Conservation (phyloP, 2,888 invertebrate genomes). For the Pomacea canaliculata region DNA sequence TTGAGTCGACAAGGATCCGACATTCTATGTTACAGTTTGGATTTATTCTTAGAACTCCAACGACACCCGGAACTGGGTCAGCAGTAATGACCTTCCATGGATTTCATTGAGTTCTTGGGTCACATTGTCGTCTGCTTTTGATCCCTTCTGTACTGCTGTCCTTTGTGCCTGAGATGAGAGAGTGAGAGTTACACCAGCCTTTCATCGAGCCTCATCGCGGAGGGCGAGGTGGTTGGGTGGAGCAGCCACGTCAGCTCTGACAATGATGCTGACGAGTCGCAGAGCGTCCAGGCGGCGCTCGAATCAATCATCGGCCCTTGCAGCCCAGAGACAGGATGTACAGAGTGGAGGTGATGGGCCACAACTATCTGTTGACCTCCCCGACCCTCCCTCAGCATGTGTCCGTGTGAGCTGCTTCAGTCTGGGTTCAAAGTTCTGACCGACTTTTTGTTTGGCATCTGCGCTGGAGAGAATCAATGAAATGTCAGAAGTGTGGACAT, state of each 20-base stretch:
- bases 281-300: slow-evolving; percentile 11
- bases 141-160: not conserved
- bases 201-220: slow-evolving; percentile 31
- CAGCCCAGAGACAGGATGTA: not conserved
- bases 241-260: slow-evolving; percentile 8
- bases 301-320: slow-evolving; percentile 24
- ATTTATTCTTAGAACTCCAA: too few species aligned
- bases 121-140: not conserved
- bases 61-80: too few species aligned
- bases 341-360: slow-evolving; percentile 1
- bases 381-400: slow-evolving; percentile 20
- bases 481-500: too few species aligned
- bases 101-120: too few species aligned
- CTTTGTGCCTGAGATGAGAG: slow-evolving; percentile 4
- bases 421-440: slow-evolving; percentile 20
- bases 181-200: slow-evolving; percentile 6
- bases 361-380: slow-evolving; percentile 21
- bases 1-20: too few species aligned
- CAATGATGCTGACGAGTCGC: slow-evolving; percentile 18
- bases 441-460: slow-evolving; percentile 10
- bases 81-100: too few species aligned
- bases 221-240: slow-evolving; percentile 6
- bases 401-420: slow-evolving; percentile 21
- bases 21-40: too few species aligned
- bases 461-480: slow-evolving; percentile 20